Conservation (phyloP, 2,113 vertebrate species). For the Leiothrix lutea region DNA sequence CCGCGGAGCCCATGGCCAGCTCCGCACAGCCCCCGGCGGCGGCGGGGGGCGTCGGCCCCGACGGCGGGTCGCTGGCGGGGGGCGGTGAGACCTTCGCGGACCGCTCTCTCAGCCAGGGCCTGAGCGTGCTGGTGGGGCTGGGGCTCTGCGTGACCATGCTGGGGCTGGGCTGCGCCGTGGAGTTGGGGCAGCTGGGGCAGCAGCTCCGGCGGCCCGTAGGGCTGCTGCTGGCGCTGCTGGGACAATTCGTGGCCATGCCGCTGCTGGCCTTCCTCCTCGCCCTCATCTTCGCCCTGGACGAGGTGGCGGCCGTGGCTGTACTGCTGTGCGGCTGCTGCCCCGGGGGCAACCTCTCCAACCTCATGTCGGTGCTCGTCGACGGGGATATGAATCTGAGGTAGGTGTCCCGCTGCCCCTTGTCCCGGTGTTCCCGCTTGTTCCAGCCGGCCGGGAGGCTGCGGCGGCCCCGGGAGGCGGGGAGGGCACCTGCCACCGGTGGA, state of each 20-base stretch:
- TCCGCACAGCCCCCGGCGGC: no score
- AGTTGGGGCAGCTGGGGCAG: slow-evolving; percentile 83
- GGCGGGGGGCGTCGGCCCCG: no score
- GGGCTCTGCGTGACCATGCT: slow-evolving; percentile 93
- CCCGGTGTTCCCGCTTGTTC: no score
- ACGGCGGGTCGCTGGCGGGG: no score
- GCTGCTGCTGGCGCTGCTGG: slow-evolving; percentile 87
- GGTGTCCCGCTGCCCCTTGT: neutral
- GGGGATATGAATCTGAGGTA: slow-evolving; percentile 99
- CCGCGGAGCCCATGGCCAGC: no score
- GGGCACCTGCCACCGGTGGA: neutral
- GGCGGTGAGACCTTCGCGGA: no score
- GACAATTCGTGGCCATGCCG: slow-evolving; percentile 94
- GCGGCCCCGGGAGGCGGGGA: neutral
- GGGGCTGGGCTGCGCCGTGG: slow-evolving; percentile 94
- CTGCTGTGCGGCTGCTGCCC: slow-evolving; percentile 96
- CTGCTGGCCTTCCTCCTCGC: slow-evolving; percentile 91
- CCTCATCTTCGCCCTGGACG: slow-evolving; percentile 86
- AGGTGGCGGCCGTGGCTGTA: slow-evolving; percentile 92
- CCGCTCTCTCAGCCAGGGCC: no score
- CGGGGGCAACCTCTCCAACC: slow-evolving; percentile 93
- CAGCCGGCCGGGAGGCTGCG: neutral
- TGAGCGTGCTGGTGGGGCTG: slow-evolving; percentile 89
- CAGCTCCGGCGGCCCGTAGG: slow-evolving; percentile 84
- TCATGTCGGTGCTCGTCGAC: slow-evolving; percentile 91